Evolutionary conservation across 2,797 vertebrate species (phyloP), one percentile per base, ranked within the genome.

Genomic region (Taeniopygia guttata): DNA sequence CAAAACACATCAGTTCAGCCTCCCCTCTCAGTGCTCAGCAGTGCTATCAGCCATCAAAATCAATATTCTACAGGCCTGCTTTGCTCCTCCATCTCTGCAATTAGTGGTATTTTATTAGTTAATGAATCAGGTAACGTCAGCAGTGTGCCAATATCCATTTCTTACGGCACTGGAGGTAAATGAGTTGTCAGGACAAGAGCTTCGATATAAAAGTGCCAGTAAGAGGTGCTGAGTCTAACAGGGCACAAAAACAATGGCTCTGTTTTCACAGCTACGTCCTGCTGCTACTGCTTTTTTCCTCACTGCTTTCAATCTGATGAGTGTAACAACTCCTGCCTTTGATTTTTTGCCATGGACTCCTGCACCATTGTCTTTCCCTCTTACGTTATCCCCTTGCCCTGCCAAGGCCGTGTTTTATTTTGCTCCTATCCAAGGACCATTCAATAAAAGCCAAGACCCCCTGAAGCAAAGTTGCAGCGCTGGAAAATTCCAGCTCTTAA

Each of bases 31-130:
- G 74, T 1, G 18, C 76, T 80, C 80, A 56, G 83, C 29, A 42
- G 34, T 36, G 72, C 92, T 80, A 80, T 81, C 95, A 68, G 23
- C 87, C 96, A 88, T 83, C 96, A 72, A 58, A 95, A 96, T 5
- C 82, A 88, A 91, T 74, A 87, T 60, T 83, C 89, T n/a, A 54
- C 60, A 85, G 13, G 55, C 52, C 95, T 56, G 45, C 48, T 89
- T 78, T 84, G 93, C 94, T 93, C 63, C 48, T 38, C 46, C 5
- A 22, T 34, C 94, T 79, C 95, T 94, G 94, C 97, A 98, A 97
- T 98, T 98, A 98, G 97, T 15, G 49, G 87, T 95, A 95, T 87
- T 98, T 97, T 97, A 97, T 97, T 97, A 95, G 97, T 81, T 97
- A 96, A 96, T 96, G 97, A 97, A 97, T 97, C 97, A 96, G 96